Conservation (phyloP, 2,797 vertebrate genomes). For the Emydoidea blandingii region DNA sequence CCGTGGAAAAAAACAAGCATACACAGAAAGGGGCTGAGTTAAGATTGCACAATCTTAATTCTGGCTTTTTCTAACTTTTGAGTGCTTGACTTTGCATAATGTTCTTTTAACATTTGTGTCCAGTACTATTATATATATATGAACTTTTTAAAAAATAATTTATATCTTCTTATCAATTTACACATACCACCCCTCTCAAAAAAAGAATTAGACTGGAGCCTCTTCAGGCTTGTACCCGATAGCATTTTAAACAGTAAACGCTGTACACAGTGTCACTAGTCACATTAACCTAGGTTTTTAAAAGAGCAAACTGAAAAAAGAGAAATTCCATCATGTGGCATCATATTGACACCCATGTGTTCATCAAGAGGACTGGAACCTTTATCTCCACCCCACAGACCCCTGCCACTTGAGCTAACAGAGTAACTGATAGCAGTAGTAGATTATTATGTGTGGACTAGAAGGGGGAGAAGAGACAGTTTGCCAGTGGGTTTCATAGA, state of each 20-base stretch:
- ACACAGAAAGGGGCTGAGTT: not conserved
- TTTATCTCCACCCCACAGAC: not conserved
- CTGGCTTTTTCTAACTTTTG: not conserved
- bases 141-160: not conserved
- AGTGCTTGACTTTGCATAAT: not conserved
- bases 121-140: not conserved
- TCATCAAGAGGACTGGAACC: not conserved
- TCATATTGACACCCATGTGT: rapidly evolving
- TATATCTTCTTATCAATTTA: too few relatives aligned
- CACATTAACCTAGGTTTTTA: not conserved
- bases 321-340: not conserved
- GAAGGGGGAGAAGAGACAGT: rapidly evolving
- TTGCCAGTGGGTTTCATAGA: not conserved
- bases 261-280: not conserved
- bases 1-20: not conserved
- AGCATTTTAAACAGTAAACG: not conserved
- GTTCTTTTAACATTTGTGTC: not conserved
- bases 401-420: not conserved
- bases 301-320: not conserved
- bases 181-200: not conserved
- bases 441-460: rapidly evolving
- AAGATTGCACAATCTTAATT: not conserved
- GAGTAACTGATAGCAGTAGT: not conserved
- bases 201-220: not conserved
- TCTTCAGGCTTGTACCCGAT: not conserved